A percentile compares a stretch with the other conserved stretches of the same genome.
phyloP scores from a whole-genome alignment of 2,888 invertebrate species.

The Spodoptera exigua region DNA sequence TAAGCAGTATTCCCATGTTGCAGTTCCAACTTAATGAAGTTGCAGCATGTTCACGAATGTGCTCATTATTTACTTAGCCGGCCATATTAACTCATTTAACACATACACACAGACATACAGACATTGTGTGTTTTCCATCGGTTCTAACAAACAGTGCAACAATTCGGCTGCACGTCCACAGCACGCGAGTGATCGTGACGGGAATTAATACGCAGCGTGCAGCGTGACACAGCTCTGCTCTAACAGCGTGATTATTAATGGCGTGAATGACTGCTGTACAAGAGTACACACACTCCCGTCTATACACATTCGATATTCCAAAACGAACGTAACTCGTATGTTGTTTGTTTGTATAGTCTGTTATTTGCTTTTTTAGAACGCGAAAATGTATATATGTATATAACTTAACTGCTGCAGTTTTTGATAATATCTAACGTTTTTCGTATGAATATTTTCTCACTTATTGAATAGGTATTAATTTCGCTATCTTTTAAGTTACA shows the following conservation, averaged over 20 bases:
- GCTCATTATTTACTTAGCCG: neutral
- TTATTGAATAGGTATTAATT: no score
- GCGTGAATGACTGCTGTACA: constrained; percentile 4
- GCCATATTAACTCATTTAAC: constrained; percentile 10
- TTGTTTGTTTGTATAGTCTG: neutral
- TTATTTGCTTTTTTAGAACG: no score
- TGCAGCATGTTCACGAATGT: no score
- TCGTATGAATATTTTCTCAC: no score
- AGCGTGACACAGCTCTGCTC: constrained; percentile 19
- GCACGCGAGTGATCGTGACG: constrained; percentile 52
- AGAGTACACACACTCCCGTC: constrained; percentile 6
- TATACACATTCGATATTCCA: neutral
- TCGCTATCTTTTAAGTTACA: no score
- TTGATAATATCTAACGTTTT: no score
- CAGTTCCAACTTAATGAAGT: no score
- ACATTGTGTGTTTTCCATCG: constrained; percentile 2
- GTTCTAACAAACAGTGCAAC: constrained; percentile 16
- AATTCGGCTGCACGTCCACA: constrained; percentile 24
- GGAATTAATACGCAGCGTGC: constrained; percentile 50
- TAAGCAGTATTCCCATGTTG: no score
- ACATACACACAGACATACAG: neutral
- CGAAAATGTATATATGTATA: no score
- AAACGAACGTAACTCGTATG: neutral
- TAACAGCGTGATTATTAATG: constrained; percentile 42
- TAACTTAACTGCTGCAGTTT: no score